Evolutionary conservation across 2,113 vertebrate species (phyloP).

Genomic region (Pollachius pollachius): DNA sequence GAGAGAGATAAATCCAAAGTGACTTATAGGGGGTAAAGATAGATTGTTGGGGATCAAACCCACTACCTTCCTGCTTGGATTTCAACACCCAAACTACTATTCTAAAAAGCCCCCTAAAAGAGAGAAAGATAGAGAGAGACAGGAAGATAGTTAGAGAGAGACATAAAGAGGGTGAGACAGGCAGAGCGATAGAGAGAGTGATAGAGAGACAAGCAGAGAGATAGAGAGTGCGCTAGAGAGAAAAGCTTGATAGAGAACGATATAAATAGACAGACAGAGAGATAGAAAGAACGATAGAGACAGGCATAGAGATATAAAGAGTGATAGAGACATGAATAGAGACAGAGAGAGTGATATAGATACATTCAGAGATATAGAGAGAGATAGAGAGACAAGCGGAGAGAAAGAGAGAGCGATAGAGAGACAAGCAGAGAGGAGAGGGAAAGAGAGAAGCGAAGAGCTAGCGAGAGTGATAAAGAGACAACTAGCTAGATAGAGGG

Average conservation of each 20-base stretch:
- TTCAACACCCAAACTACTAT: no score
- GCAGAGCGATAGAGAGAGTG: neutral
- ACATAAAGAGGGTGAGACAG: neutral
- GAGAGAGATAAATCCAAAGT: neutral
- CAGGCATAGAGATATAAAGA: neutral
- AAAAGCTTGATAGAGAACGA: neutral
- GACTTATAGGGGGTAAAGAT: no score
- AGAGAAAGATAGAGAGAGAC: constrained; percentile 1
- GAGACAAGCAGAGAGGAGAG: neutral
- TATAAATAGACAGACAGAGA: neutral
- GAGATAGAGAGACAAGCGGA: neutral
- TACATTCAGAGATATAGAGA: neutral
- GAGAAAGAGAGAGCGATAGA: neutral
- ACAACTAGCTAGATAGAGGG: neutral
- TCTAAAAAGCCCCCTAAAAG: no score
- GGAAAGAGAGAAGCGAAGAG: neutral
- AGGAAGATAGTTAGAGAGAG: neutral
- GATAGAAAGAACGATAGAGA: neutral
- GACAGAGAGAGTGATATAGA: neutral
- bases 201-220: neutral
- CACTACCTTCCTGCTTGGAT: no score
- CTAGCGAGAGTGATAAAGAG: neutral
- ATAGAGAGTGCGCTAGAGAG: neutral
- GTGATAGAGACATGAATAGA: no score
- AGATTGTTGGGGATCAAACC: no score